phyloP scores from a whole-genome alignment of 2,888 invertebrate genomes.

The Napeogenes sylphis region DNA sequence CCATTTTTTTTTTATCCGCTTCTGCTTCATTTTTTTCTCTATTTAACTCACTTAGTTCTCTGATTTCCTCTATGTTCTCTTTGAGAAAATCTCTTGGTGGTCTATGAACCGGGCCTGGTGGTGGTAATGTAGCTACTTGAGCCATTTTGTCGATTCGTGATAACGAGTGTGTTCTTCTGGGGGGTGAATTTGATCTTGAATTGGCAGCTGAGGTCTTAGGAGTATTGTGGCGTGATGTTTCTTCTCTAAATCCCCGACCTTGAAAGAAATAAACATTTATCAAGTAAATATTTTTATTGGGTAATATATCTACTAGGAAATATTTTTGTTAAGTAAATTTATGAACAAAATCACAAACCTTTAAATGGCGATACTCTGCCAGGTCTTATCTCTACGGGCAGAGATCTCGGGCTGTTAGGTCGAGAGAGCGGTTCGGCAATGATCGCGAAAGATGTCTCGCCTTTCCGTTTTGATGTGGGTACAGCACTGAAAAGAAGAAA shows the following conservation, averaged over 20 bases:
- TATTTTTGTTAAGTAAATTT: neutral
- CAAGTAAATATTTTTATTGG: slow-evolving; percentile 2
- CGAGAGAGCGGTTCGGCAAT: slow-evolving; percentile 77
- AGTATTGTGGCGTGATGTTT: slow-evolving; percentile 76
- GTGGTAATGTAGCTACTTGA: slow-evolving; percentile 52
- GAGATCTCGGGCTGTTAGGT: slow-evolving; percentile 62
- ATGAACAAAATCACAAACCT: slow-evolving; percentile 45
- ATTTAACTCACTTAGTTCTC: slow-evolving; percentile 69
- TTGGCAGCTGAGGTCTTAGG: slow-evolving; percentile 67
- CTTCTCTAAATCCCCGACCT: slow-evolving; percentile 75
- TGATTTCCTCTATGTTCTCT: slow-evolving; percentile 70
- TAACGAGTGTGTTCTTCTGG: slow-evolving; percentile 61
- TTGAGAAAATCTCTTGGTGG: slow-evolving; percentile 69
- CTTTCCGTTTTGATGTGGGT: slow-evolving; percentile 76
- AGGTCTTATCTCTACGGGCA: slow-evolving; percentile 58
- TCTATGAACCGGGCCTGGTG: slow-evolving; percentile 49
- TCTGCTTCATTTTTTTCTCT: slow-evolving; percentile 71
- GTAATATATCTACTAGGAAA: neutral
- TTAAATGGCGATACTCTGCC: slow-evolving; percentile 80
- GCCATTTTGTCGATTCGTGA: slow-evolving; percentile 69
- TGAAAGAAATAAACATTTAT: slow-evolving; percentile 26
- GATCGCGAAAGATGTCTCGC: slow-evolving; percentile 83
- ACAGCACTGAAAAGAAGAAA: slow-evolving; percentile 51
- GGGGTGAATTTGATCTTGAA: slow-evolving; percentile 66
- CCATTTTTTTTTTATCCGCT: slow-evolving; percentile 59